These are phyloP conservation scores for Rhinogobio ventralis DNA, from an alignment of 2,797 vertebrate species.

Conservation along the genomic window DNA sequence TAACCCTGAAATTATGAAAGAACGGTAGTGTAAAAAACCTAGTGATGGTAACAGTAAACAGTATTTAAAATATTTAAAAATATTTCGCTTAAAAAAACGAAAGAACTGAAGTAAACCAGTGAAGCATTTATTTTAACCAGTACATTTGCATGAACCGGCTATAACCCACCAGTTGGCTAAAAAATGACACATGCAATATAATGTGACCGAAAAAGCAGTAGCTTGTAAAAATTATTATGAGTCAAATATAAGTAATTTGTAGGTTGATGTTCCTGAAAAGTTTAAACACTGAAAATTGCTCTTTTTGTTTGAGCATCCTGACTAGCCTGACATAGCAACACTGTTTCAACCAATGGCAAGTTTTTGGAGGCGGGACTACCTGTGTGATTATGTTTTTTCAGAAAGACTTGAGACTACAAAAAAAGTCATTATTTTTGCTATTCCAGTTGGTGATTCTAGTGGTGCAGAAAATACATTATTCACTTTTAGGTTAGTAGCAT, in stretches of 20 bases:
- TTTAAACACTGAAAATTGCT: neutral
- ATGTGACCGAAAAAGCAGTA: neutral
- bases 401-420: neutral
- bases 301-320: neutral
- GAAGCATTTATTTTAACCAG: neutral
- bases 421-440: neutral
- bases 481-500: neutral
- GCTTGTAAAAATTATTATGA: neutral
- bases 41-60: neutral
- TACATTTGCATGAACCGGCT: slow-evolving; percentile 12
- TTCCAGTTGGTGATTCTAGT: neutral
- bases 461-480: neutral
- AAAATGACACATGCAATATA: neutral
- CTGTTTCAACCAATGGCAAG: neutral
- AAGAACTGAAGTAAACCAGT: neutral
- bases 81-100: neutral
- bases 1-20: neutral
- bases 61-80: too few species aligned
- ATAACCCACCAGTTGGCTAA: neutral
- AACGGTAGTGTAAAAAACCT: neutral
- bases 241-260: neutral
- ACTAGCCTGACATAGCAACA: neutral
- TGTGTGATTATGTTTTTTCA: neutral
- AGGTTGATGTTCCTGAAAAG: neutral
- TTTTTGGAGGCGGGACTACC: neutral